These are phyloP conservation scores for Aphelenchoides fujianensis DNA, from an alignment of 1,140 invertebrate genomes.

Conservation along the genomic window DNA sequence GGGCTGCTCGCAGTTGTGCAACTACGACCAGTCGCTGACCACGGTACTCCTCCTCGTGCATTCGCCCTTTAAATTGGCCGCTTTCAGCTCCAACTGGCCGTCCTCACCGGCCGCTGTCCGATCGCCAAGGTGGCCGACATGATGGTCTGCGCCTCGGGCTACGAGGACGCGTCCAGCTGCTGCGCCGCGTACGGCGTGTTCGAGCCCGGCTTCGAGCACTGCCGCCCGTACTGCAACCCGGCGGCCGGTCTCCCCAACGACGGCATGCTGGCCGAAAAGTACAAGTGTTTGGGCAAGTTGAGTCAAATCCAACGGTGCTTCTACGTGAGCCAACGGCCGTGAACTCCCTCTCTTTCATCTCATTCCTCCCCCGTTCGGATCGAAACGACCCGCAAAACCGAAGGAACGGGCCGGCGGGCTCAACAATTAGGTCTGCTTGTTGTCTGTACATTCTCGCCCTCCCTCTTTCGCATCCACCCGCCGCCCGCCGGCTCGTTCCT, in stretches of 20 bases:
- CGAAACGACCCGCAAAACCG: not conserved
- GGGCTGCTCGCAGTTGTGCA: constrained; percentile 55
- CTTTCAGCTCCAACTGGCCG: constrained; percentile 60
- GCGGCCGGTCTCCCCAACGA: constrained; percentile 58
- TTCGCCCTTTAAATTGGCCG: constrained; percentile 19
- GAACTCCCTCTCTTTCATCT: constrained; percentile 27
- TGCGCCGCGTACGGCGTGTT: constrained; percentile 59
- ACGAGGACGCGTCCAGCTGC: constrained; percentile 60
- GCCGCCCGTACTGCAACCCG: constrained; percentile 61
- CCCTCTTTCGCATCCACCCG: constrained; percentile 10
- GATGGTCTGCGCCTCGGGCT: constrained; percentile 61
- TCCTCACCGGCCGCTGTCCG: constrained; percentile 61
- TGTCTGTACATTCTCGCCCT: too few species aligned
- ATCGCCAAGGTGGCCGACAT: constrained; percentile 59
- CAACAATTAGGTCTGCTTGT: too few species aligned
- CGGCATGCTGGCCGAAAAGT: constrained; percentile 61
- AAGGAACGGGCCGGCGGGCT: not conserved
- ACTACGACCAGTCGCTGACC: constrained; percentile 56
- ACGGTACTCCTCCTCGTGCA: constrained; percentile 41
- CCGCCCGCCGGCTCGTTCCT: not conserved
- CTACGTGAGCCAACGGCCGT: constrained; percentile 58
- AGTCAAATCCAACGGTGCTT: constrained; percentile 60
- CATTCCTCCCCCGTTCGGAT: constrained; percentile 5
- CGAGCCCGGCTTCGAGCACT: constrained; percentile 61
- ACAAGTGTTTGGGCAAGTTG: constrained; percentile 57